Evolutionary conservation across 2,888 invertebrate genomes (phyloP), one percentile per base, ranked within the genome.

Genomic region (Acleris emargana): DNA sequence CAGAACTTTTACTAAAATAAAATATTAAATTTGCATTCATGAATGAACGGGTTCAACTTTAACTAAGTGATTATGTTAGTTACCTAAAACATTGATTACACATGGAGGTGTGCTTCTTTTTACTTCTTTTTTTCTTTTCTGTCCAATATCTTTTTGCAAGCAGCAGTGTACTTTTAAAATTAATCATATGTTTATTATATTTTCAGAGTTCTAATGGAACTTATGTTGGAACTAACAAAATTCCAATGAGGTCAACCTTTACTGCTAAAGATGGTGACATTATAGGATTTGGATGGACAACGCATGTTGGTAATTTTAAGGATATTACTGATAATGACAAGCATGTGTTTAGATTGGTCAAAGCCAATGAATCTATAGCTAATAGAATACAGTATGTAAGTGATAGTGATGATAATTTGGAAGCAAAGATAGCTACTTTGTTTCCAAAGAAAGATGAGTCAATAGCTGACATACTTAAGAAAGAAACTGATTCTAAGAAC

Each of bases 161-260:
- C 32, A 32, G 32, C 32, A 11, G 3, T 13, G 32, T 32, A 32
- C 13, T 32, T 11, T 32, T 32, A 32, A 13, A 38, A 38, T 38
- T 38, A 38, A 38, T 38, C 13, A 13, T 13, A 38, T 38, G 50
- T n/a, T 43, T n/a, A n/a, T n/a, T n/a, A n/a, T n/a, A 28, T 61
- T 69, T 63, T 68, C 75, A 94, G 94, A 94, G 94, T 77, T 84
- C 93, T 4, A 95, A 95, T 88, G 95, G 94, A 58, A 86, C 94
- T 20, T 95, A 80, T 79, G 80, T 95, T 59, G 94, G 94, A 59
- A 79, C 81, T 2, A 75, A 73, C 5, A 83, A 75, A 75, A 91
- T 94, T 71, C 69, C 79, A 16, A 76, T 85, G 45, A 82, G 86
- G 51, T 74, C 73, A 18, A 85, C 88, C 54, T 78, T 85, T 63